Evolutionary conservation across 1,140 invertebrate genomes (phyloP).

Genomic region (Acromyrmex heyeri): DNA sequence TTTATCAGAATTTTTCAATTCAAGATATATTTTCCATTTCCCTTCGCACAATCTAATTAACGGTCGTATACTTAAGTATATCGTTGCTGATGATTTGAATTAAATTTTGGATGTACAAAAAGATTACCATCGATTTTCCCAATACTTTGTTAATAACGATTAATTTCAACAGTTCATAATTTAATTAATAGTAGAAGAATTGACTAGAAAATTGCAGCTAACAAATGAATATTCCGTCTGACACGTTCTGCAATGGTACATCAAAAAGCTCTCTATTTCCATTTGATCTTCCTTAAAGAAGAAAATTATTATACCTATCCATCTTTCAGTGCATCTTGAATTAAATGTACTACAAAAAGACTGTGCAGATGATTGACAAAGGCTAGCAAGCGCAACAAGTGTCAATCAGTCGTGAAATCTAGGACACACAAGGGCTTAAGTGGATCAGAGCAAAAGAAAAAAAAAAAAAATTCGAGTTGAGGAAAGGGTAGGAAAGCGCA

Average conservation of each 20-base stretch:
- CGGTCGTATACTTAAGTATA: background rate
- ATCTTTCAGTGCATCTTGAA: background rate
- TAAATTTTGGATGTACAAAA: background rate
- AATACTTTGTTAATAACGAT: background rate
- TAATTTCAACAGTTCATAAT: background rate
- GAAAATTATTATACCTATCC: background rate
- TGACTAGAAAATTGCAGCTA: background rate
- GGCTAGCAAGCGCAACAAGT: conserved; percentile 72
- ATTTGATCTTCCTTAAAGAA: background rate
- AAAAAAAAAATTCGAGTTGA: conserved; percentile 13
- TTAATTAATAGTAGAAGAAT: background rate
- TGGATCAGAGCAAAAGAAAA: conserved; percentile 4
- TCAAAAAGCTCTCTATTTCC: background rate
- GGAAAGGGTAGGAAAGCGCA: conserved; percentile 30
- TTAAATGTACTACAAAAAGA: background rate
- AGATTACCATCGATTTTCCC: background rate
- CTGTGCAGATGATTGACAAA: conserved; percentile 66
- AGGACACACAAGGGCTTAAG: conserved; percentile 39
- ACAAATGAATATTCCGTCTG: background rate
- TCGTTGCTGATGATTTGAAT: background rate
- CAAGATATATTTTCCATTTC: conserved; percentile 30
- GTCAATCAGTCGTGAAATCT: conserved; percentile 74
- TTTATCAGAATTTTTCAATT: conserved; percentile 2
- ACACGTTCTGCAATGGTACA: background rate
- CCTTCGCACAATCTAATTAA: conserved; percentile 11